Base-by-base conservation (phyloP, 2,113 vertebrate species). In the Platanista minor region DNA sequence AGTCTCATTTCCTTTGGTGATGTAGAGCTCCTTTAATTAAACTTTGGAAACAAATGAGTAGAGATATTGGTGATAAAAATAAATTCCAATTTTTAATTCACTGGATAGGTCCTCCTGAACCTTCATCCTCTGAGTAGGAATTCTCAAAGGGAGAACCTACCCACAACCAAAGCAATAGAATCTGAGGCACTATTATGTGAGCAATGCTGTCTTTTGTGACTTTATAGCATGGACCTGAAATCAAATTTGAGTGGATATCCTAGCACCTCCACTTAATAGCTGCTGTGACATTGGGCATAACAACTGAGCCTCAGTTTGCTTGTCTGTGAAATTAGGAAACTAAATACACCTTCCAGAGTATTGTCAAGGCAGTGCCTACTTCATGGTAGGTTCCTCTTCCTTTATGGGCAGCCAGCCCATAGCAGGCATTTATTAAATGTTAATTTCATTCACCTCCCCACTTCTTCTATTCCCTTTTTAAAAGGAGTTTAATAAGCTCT, bases 401-500 rank as follows among this genome's bases (percentile, higher is more conserved):
- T 92, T 93, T 49, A 87, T 17, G 43, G 52, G 71, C 59, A 96
- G 49, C 75, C 23, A 59, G 23, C n/a, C 29, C 41, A 57, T 23
- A n/a, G 64, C 6, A 81, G 72, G 27, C 46, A 88, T 66, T 21
- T 61, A 54, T 67, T 83, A 71, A 94, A 41, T 46, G 18, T 72
- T 74, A 75, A 41, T 49, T 90, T 18, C 7, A 29, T 39, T 91
- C 36, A 54, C 52, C 64, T 71, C 49, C 54, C 69, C 12, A 46
- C 43, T 89, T 93, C 89, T 92, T 95, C 64, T 10, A 74, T 87
- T 96, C 52, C 69, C 54, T 75, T 74, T 96, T 77, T 18, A 91
- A 97, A 97, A 49, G 64, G 20, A 33, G 10, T 98, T 97, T 98
- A 98, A 93, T 95, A 98, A 97, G 88, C 89, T 98, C 97, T 97